Base-by-base conservation (phyloP, 2,888 invertebrate species). In the Heteromurus nitidus region DNA sequence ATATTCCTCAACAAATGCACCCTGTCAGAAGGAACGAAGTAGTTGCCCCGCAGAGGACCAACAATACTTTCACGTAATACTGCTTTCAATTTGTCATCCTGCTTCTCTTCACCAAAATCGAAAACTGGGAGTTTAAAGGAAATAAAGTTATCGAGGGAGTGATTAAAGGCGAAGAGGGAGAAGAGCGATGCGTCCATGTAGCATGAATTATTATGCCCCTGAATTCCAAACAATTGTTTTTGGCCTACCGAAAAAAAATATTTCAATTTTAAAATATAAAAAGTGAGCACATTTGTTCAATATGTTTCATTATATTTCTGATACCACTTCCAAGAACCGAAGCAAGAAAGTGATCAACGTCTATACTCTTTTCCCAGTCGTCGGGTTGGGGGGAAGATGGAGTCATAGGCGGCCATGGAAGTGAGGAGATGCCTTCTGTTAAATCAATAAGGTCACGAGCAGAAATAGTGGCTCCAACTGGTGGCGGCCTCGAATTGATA, bases 131-230 rank as follows among this genome's bases (percentile, higher is more conserved):
- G 24, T 44, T 47, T 36, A 3, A 5, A 72, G 11, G 42, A 62
- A 16, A 47, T 47, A 3, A 47, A 47, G 0, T 50, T 3, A 36
- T 74, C 74, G 3, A 74, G 30, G 2, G 64, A 7, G 30, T 64
- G 16, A 20, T 7, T 47, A 18, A 64, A 74, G 2, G 22, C 13
- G 42, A 74, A 74, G 0, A 74, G 53, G 1, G 64, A 2, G 26
- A 31, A 64, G 0, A 74, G 13, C 1, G 50, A 16, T 0, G 74
- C 30, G 18, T 74, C 74, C 64, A 74, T 64, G 24, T 74, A 74
- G 53, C 74, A 74, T 0, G 74, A 74, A 53, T 74, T 74, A 18
- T 74, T 36, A 7, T 53, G 1, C 11, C 74, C 74, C 26, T 74
- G 74, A n/a, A 74, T 74, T 13, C 74, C 74, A 26, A 42, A 55